Conservation (phyloP, 2,113 vertebrate species). For the Scopus umbretta region DNA sequence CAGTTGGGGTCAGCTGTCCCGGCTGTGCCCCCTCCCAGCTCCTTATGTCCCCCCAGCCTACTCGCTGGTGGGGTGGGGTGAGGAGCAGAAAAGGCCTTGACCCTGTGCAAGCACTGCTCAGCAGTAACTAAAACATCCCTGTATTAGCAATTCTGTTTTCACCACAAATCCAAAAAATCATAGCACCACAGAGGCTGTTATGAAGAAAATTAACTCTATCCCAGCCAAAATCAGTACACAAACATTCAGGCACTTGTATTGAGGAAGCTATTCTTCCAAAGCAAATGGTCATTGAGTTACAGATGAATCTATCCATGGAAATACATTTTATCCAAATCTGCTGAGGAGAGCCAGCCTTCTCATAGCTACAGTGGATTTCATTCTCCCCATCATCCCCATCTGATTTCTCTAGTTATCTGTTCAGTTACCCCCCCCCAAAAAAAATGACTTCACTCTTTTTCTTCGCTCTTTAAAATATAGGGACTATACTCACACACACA, state of each 20-base stretch:
- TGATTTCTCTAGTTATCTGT: neutral
- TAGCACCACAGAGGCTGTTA: neutral
- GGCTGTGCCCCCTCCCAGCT: neutral
- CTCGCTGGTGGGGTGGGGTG: fast-evolving
- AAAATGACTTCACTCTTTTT: neutral
- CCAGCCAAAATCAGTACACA: neutral
- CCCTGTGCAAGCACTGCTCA: neutral
- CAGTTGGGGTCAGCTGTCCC: neutral
- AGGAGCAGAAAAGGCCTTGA: neutral
- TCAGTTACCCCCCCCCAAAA: neutral
- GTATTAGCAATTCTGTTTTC: neutral
- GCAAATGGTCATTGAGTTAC: neutral
- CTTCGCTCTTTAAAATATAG: neutral
- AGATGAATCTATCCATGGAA: neutral
- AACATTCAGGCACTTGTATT: neutral
- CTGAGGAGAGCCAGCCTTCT: neutral
- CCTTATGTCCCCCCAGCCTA: neutral
- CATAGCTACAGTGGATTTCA: neutral
- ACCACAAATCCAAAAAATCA: neutral
- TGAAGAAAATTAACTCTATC: neutral
- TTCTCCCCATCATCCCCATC: neutral
- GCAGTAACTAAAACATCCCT: neutral
- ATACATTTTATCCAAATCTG: neutral
- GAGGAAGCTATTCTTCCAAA: neutral
- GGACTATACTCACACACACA: neutral